Evolutionary conservation across 2,888 invertebrate species (phyloP).

Genomic region (Volucella zonaria): DNA sequence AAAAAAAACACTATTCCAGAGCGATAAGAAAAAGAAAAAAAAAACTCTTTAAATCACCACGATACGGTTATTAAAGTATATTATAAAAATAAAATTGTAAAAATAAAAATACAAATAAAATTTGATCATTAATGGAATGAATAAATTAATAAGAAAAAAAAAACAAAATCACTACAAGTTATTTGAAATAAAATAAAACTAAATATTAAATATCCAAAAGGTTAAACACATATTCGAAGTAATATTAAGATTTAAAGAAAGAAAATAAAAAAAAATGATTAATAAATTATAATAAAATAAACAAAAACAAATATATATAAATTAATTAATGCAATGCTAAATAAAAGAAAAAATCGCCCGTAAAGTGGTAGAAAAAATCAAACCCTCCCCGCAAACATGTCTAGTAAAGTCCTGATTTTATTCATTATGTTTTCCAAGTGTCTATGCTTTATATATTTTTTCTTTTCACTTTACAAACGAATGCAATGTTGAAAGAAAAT

Average conservation of each 20-base stretch:
- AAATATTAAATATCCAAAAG: slow-evolving; percentile 63
- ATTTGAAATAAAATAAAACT: slow-evolving; percentile 49
- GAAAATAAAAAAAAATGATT: slow-evolving; percentile 63
- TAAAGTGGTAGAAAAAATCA: slow-evolving; percentile 55
- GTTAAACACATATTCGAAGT: slow-evolving; percentile 63
- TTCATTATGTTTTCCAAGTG: slow-evolving; percentile 30
- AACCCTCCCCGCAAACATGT: slow-evolving; percentile 22
- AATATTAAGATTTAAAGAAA: slow-evolving; percentile 66
- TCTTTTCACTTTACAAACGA: slow-evolving; percentile 13
- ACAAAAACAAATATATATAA: slow-evolving; percentile 60
- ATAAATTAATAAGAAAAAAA: slow-evolving; percentile 75
- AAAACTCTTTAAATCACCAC: slow-evolving; percentile 55
- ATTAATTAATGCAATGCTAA: slow-evolving; percentile 44
- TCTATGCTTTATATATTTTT: slow-evolving; percentile 22
- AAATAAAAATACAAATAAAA: slow-evolving; percentile 34
- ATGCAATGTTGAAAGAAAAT: slow-evolving; percentile 27
- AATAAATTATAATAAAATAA: slow-evolving; percentile 77
- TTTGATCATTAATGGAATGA: slow-evolving; percentile 71
- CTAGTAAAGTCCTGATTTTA: slow-evolving; percentile 22
- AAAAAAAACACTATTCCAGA: slow-evolving; percentile 12
- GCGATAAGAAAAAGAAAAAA: slow-evolving; percentile 8
- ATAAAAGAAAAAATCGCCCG: slow-evolving; percentile 44
- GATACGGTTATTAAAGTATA: slow-evolving; percentile 67
- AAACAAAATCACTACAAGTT: slow-evolving; percentile 65
- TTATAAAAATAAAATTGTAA: slow-evolving; percentile 43